Evolutionary conservation across 1,140 invertebrate species (phyloP).

Genomic region (Hermetia illucens): DNA sequence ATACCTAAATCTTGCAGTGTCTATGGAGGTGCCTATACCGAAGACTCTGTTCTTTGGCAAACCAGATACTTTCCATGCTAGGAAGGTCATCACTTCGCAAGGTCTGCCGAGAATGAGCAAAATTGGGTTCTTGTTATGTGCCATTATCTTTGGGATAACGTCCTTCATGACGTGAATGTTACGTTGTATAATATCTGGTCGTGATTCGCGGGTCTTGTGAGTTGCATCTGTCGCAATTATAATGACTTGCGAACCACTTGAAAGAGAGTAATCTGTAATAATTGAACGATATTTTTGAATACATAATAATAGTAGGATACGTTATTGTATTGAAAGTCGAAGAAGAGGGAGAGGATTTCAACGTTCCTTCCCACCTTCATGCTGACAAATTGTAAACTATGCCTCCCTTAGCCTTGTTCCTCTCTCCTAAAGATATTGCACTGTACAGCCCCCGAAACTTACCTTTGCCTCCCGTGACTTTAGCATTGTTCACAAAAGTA

Average conservation of each 20-base stretch:
- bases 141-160: constrained; percentile 51
- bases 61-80: constrained; percentile 75
- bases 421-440: too few relatives aligned
- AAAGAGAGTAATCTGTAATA: constrained; percentile 49
- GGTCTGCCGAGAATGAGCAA: constrained; percentile 74
- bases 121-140: constrained; percentile 67
- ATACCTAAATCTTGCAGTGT: constrained; percentile 71
- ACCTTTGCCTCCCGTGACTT: constrained; percentile 3
- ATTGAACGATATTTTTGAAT: too few relatives aligned
- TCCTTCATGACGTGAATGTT: constrained; percentile 73
- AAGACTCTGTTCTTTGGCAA: constrained; percentile 66
- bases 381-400: too few relatives aligned
- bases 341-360: too few relatives aligned
- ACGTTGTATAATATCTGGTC: constrained; percentile 62
- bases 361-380: too few relatives aligned
- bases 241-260: constrained; percentile 60
- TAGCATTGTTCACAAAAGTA: constrained; percentile 7
- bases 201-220: constrained; percentile 65
- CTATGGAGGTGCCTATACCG: constrained; percentile 75
- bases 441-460: too few relatives aligned
- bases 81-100: constrained; percentile 72
- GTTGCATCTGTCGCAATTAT: constrained; percentile 75
- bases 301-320: too few relatives aligned
- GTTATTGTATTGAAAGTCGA: too few relatives aligned
- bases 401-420: too few relatives aligned